These are phyloP conservation scores for Liparis tanakae DNA, from an alignment of 2,797 vertebrate genomes.

Conservation along the genomic window DNA sequence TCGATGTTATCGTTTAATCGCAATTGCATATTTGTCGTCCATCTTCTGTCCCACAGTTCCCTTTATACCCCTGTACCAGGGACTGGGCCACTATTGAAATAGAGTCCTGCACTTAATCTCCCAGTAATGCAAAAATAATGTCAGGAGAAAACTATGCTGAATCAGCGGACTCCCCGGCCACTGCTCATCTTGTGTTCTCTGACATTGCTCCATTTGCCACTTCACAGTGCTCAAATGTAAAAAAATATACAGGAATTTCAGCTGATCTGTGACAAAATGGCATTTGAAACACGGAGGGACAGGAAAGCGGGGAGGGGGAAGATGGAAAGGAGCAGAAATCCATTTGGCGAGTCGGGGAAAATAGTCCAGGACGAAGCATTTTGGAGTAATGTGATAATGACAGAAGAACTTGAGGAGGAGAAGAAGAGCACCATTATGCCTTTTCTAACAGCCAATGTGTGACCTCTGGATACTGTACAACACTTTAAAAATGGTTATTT, in stretches of 20 bases:
- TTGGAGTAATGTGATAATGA: constrained; percentile 41
- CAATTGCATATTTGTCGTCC: neutral
- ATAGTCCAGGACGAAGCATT: constrained; percentile 29
- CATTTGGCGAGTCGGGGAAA: constrained; percentile 43
- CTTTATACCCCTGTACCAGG: neutral
- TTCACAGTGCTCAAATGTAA: constrained; percentile 27
- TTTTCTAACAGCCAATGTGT: constrained; percentile 37
- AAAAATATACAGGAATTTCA: constrained; percentile 24
- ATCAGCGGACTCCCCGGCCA: constrained; percentile 26
- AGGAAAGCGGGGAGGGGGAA: neutral
- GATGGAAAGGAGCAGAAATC: constrained; percentile 6
- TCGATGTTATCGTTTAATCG: too few relatives aligned
- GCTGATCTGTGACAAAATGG: constrained; percentile 32
- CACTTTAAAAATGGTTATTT: neutral
- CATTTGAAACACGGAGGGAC: constrained; percentile 19
- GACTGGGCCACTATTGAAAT: neutral
- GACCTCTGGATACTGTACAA: constrained; percentile 5
- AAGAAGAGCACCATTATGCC: constrained; percentile 19
- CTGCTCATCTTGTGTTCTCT: neutral
- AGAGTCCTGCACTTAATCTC: constrained; percentile 2
- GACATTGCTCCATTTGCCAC: constrained; percentile 20
- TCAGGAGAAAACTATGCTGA: constrained; percentile 4
- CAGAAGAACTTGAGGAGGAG: constrained; percentile 17
- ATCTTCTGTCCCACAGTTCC: neutral
- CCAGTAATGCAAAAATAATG: constrained; percentile 27